Percentiles rank a stretch among this genome's conserved stretches.
Conservation (phyloP, 1,140 invertebrate species). For the Sinonovacula constricta region DNA sequence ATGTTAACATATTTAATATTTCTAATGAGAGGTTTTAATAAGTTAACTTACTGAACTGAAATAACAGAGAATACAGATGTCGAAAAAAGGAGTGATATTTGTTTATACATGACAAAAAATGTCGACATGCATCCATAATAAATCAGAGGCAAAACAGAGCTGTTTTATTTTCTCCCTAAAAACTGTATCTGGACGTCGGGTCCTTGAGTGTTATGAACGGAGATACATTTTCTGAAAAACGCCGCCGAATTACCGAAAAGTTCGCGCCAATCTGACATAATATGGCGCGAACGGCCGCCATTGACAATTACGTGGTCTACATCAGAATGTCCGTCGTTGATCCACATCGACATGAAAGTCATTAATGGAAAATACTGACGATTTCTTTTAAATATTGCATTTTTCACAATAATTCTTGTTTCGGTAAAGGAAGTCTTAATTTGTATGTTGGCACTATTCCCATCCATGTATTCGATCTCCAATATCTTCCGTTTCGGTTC, state of each 20-base stretch:
- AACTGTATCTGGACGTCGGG: conserved; percentile 40
- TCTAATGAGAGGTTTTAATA: no score
- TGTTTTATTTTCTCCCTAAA: no score
- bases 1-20: no score
- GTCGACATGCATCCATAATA: no score
- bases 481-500: conserved; percentile 15
- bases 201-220: conserved; percentile 36
- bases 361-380: conserved; percentile 23
- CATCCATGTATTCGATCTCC: conserved; percentile 9
- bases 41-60: no score
- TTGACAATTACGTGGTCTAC: conserved; percentile 44
- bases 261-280: conserved; percentile 30
- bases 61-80: no score
- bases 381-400: conserved; percentile 24
- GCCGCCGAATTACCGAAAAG: conserved; percentile 36
- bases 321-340: conserved; percentile 38
- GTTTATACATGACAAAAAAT: no score
- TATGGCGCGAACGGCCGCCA: conserved; percentile 41
- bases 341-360: conserved; percentile 50
- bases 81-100: no score
- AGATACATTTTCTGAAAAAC: conserved; percentile 43
- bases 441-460: conserved; percentile 2
- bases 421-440: not conserved
- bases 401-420: conserved; percentile 32
- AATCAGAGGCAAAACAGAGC: no score